phyloP scores from a whole-genome alignment of 2,113 vertebrate genomes.

The Seriola quinqueradiata region DNA sequence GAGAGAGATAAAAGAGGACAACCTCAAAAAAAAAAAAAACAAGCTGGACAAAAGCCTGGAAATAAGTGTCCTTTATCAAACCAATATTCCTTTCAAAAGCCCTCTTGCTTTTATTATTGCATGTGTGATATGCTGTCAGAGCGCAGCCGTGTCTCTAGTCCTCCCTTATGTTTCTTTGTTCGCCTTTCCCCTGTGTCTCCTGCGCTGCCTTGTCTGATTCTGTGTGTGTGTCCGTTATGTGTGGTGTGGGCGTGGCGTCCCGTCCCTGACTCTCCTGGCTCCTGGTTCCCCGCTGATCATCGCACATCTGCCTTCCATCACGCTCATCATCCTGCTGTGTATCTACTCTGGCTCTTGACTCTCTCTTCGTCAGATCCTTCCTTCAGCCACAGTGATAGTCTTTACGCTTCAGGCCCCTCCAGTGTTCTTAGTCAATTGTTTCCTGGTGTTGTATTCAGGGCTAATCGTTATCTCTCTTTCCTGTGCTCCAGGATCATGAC shows the following conservation, averaged over 20 bases:
- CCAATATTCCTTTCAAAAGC: not conserved
- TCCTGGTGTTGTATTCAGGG: too few relatives aligned
- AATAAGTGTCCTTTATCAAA: not conserved
- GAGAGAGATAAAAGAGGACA: not conserved
- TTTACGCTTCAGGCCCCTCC: not conserved
- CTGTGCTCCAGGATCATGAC: not conserved
- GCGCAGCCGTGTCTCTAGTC: not conserved
- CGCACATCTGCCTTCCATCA: slow-evolving; percentile 1
- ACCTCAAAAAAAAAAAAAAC: not conserved
- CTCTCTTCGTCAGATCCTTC: not conserved
- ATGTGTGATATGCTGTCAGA: not conserved
- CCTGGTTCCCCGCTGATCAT: not conserved
- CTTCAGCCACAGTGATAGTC: not conserved
- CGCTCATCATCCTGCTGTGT: not conserved
- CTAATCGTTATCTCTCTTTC: not conserved
- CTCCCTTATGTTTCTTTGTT: not conserved
- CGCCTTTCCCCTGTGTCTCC: not conserved
- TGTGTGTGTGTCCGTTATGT: not conserved
- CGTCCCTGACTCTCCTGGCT: not conserved
- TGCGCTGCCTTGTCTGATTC: too few relatives aligned
- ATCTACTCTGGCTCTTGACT: not conserved
- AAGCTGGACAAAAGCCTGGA: not conserved
- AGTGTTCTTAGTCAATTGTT: not conserved
- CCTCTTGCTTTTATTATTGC: not conserved
- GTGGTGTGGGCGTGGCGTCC: not conserved